These are phyloP conservation scores for Aegithalos caudatus DNA, from an alignment of 2,113 vertebrate species.

Conservation along the genomic window DNA sequence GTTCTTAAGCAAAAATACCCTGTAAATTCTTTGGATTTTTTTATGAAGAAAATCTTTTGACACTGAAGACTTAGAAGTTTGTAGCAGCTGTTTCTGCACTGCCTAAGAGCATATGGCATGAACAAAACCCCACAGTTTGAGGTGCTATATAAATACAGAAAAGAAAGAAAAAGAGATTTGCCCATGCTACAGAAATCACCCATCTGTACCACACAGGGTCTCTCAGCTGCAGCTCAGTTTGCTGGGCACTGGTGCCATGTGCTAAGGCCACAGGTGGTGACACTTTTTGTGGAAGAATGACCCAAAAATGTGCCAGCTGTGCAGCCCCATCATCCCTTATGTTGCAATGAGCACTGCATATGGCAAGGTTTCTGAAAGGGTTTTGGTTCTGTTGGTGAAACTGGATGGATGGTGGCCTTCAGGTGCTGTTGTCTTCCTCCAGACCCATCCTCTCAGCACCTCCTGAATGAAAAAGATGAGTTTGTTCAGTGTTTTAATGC, in stretches of 20 bases:
- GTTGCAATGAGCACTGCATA: not conserved
- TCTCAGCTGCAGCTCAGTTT: not conserved
- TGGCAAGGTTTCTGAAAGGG: not conserved
- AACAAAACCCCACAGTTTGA: not conserved
- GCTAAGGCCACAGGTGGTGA: not conserved
- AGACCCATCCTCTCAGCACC: not conserved
- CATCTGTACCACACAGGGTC: not conserved
- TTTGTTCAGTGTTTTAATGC: not conserved
- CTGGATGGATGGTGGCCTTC: not conserved
- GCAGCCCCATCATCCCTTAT: accelerated
- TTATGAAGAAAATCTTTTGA: not conserved
- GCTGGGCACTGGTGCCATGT: not conserved
- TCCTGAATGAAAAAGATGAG: not conserved
- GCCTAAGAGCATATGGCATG: not conserved
- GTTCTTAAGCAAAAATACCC: not conserved
- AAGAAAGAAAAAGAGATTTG: not conserved
- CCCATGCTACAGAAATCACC: not conserved
- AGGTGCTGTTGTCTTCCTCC: not conserved
- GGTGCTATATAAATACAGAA: not conserved
- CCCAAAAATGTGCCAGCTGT: not conserved
- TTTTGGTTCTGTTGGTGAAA: not conserved
- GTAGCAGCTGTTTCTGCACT: not conserved
- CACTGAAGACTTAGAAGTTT: not conserved
- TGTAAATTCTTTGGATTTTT: not conserved
- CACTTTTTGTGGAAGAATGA: not conserved